A percentile compares a stretch with the other conserved stretches of the same genome.
These are phyloP conservation scores for Lerema accius DNA, from an alignment of 1,140 invertebrate species.

Conservation along the genomic window DNA sequence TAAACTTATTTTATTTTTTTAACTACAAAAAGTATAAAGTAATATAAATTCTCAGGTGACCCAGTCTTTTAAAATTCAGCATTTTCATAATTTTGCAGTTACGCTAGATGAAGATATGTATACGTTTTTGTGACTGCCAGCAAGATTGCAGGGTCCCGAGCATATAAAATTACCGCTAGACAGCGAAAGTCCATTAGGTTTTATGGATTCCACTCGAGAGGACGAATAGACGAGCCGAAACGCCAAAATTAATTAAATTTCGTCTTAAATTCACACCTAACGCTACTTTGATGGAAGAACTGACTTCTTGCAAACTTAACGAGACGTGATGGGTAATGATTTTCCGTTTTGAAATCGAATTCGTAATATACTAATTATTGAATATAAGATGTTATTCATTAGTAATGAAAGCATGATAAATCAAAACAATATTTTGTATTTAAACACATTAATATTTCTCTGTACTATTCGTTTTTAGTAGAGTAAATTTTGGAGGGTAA, in stretches of 20 bases:
- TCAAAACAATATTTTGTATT: no score
- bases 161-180: conserved; percentile 73
- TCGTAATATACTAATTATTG: background rate
- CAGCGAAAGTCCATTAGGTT: conserved; percentile 80
- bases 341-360: background rate
- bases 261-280: conserved; percentile 56
- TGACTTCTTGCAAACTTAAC: conserved; percentile 19
- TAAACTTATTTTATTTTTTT: no score
- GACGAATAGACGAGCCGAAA: conserved; percentile 62
- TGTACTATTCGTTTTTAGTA: no score
- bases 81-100: conserved; percentile 28
- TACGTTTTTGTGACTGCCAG: conserved; percentile 52
- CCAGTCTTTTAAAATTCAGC: conserved; percentile 15
- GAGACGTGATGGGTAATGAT: background rate
- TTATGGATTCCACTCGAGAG: conserved; percentile 67
- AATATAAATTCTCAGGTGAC: background rate
- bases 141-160: conserved; percentile 59
- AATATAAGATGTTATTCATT: no score
- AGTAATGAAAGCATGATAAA: no score
- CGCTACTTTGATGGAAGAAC: conserved; percentile 46
- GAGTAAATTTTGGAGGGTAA: no score
- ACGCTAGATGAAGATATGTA: conserved; percentile 40
- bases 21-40: background rate
- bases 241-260: conserved; percentile 77
- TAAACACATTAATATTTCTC: no score